These are phyloP conservation scores for Aphelenchoides besseyi DNA, from an alignment of 1,140 invertebrate genomes.

Conservation along the genomic window DNA sequence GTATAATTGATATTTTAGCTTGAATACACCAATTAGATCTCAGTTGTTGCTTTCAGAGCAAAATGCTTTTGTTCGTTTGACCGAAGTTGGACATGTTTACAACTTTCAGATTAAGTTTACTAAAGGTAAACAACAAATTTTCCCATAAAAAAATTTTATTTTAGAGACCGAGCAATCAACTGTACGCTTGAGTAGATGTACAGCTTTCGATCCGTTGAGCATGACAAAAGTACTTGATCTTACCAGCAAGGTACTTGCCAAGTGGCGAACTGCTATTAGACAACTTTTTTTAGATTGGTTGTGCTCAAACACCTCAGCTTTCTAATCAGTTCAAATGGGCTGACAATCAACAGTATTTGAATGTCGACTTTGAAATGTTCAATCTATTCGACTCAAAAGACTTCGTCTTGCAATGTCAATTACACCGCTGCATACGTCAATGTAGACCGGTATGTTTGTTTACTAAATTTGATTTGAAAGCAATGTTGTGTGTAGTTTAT, in stretches of 20 bases:
- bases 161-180: neutral
- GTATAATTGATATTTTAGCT: neutral
- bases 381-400: neutral
- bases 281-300: conserved; percentile 11
- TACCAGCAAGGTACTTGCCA: neutral
- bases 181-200: neutral
- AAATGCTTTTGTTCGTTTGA: neutral
- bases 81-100: neutral
- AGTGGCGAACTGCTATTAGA: too few species aligned
- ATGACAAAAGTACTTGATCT: neutral
- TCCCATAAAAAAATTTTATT: neutral
- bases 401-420: conserved; percentile 2
- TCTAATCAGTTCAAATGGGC: neutral
- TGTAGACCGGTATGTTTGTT: neutral
- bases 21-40: neutral
- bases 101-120: neutral
- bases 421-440: neutral
- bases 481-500: too few species aligned
- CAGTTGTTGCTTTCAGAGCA: neutral
- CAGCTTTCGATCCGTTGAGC: neutral
- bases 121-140: too few species aligned
- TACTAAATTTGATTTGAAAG: neutral
- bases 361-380: conserved; percentile 4
- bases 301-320: neutral
- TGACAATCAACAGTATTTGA: neutral